Base-by-base conservation (phyloP, 2,888 invertebrate species). In the Halocaridina rubra region DNA sequence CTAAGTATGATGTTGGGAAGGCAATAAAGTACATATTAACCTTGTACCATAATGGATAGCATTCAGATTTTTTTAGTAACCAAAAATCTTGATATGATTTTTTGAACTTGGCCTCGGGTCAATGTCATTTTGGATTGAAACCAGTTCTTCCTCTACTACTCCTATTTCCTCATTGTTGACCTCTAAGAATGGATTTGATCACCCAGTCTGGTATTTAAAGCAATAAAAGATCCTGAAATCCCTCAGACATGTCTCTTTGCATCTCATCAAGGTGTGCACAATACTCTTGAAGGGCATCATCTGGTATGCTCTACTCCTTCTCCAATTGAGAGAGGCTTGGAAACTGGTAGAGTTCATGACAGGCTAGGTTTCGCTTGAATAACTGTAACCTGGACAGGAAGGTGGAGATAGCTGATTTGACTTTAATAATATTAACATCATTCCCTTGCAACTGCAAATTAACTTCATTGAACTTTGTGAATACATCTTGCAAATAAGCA, bases 401-500 rank as follows among this genome's bases (percentile, higher is more conserved):
- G 69, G 88, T 84, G 59, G 75, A 84, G 64, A 69, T 72, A 80
- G 72, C 82, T 33, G 86, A 61, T 85, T 88, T 88, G 53, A 85
- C 74, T 87, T 85, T 88, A 10, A 85, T 81, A 46, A 39, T 19
- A 22, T 74, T 39, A 13, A 46, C 1, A 5, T 39, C n/a, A 46
- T 74, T 74, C 22, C 39, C 74, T 74, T 74, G n/a, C 8, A 74
- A 22, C 0, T 74, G 74, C 33, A 39, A 74, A 87, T 84, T 84
- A 84, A n/a, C n/a, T n/a, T n/a, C n/a, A n/a, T n/a, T n/a, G n/a
- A n/a, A n/a, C n/a, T n/a, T n/a, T n/a, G n/a, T 78, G 75, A 87
- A 87, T 84, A 87, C 53, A 80, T 86, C 74, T 76, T 86, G 33
- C 86, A 86, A 80, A 71, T 84, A 87, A 80, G 76, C 84, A 77